Conservation (phyloP, 2,797 vertebrate species). For the Otolemur crassicaudatus region DNA sequence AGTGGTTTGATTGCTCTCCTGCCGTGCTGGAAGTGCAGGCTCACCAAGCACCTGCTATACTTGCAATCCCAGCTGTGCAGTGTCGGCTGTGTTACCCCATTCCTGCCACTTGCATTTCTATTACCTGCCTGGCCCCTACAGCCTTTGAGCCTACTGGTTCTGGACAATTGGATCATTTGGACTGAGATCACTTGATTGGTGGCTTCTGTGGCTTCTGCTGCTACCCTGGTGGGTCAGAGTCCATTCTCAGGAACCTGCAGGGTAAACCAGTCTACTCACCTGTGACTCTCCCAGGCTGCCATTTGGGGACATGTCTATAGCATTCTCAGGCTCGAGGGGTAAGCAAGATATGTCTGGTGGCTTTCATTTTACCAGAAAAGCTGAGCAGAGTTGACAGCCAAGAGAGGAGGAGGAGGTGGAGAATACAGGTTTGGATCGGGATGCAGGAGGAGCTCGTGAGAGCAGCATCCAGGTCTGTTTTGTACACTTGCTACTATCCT, state of each 20-base stretch:
- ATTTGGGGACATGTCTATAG: too few relatives aligned
- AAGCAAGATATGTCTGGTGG: not conserved
- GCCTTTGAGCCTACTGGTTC: not conserved
- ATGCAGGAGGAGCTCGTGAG: not conserved
- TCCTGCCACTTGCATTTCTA: not conserved
- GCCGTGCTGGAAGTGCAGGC: not conserved
- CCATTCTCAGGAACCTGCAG: not conserved
- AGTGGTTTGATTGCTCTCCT: conserved; percentile 35
- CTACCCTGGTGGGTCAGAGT: not conserved
- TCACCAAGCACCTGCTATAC: not conserved
- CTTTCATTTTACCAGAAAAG: not conserved
- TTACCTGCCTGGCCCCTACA: not conserved
- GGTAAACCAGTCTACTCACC: not conserved
- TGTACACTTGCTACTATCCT: fast-evolving
- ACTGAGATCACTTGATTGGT: not conserved
- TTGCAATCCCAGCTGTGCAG: not conserved
- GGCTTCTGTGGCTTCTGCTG: not conserved
- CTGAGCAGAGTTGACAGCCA: not conserved
- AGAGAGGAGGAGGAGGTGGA: not conserved
- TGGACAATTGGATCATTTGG: not conserved
- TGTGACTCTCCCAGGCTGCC: not conserved
- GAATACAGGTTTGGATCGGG: not conserved
- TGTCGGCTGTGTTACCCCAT: not conserved
- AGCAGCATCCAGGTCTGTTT: not conserved
- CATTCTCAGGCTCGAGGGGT: not conserved